phyloP scores from a whole-genome alignment of 1,140 invertebrate species.

The Chionoecetes opilio region DNA sequence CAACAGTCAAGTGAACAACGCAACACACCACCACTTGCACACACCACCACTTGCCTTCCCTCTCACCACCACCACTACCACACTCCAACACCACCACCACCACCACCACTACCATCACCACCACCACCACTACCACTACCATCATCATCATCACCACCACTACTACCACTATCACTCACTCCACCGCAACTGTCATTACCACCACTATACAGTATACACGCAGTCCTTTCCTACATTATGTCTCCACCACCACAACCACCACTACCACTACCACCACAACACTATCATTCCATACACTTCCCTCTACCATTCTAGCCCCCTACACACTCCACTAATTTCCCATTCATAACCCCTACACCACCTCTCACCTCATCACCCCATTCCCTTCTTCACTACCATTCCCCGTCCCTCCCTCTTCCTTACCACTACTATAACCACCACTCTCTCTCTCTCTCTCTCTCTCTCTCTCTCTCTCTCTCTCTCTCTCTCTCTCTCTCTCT shows the following conservation, averaged over 20 bases:
- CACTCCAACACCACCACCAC: not conserved
- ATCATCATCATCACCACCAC: not conserved
- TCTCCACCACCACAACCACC: not conserved
- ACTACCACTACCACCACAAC: not conserved
- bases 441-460: not conserved
- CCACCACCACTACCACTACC: slow-evolving; percentile 34
- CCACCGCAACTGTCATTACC: too few relatives aligned
- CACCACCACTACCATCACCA: not conserved
- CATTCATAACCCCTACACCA: too few relatives aligned
- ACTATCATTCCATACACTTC: not conserved
- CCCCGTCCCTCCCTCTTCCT: not conserved
- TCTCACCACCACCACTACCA: not conserved
- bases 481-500: too few relatives aligned
- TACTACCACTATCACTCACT: not conserved
- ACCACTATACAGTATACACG: too few relatives aligned
- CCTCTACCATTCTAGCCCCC: not conserved
- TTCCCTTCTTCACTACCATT: too few relatives aligned
- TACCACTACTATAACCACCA: not conserved
- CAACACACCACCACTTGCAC: not conserved
- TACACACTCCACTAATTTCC: too few relatives aligned
- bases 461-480: too few relatives aligned
- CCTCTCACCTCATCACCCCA: too few relatives aligned
- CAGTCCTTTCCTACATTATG: too few relatives aligned
- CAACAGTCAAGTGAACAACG: not conserved
- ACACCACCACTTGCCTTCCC: not conserved